Evolutionary conservation across 2,797 vertebrate species (phyloP), one percentile per base, ranked within the genome.

Genomic region (Rhabdomys pumilio): DNA sequence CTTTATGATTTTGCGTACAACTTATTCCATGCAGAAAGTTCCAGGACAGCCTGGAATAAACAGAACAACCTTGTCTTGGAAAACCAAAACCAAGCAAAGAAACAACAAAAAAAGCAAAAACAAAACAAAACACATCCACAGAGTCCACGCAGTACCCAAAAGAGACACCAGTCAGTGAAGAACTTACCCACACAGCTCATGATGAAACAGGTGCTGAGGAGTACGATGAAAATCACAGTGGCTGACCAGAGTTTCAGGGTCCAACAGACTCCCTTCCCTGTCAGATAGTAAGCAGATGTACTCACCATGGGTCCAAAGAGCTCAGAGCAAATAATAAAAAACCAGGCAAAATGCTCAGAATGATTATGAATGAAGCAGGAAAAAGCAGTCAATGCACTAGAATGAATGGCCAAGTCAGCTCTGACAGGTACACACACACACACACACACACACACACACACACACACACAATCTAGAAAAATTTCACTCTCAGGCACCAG

Each of bases 191-290:
- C 41, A 81, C 94, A 96, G 69, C 76, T 89, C 57, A 63, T 10
- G 10, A 95, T 55, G 81, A 97, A 97, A 72, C 96, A 97, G 67
- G 17, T 7, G 1, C 92, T 75, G 41, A 97, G 88, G 41, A 97
- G 44, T 15, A 22, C 13, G 13, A 92, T 29, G 50, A 55, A 87
- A 95, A 93, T 29, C 38, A 80, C 26, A 57, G 84, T 53, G 2
- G 81, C 73, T 63, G 20, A 53, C 95, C 96, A 96, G 22, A 87
- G 55, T 77, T 50, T 92, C 80, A 55, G 69, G 26, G 22, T 92
- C 29, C 57, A n/a, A 12, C 76, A 80, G 44, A 4, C n/a, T 63
- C 22, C 9, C 2, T 61, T 95, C 80, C 47, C 95, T 96, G 76
- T 93, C 44, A 75, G 63, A 79, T 1, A 88, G 47, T n/a, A 84